Percentiles rank a stretch among this genome's conserved stretches.
These are phyloP conservation scores for Aphaenogaster floridana DNA, from an alignment of 1,140 invertebrate genomes.

Conservation along the genomic window DNA sequence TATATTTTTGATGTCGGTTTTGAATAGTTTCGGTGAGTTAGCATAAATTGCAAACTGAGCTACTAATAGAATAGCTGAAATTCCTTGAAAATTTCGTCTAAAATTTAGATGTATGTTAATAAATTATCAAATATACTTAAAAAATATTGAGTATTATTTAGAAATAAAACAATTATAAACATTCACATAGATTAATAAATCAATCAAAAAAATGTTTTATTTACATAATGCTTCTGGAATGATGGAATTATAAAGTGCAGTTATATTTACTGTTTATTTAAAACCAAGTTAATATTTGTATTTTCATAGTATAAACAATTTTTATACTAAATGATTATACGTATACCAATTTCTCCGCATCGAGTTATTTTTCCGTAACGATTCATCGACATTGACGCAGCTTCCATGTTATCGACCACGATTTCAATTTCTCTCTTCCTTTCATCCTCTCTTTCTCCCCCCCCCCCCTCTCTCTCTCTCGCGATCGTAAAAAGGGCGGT, in stretches of 20 bases:
- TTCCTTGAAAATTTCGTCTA: slow-evolving; percentile 3
- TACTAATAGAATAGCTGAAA: background rate
- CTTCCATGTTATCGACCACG: slow-evolving; percentile 28
- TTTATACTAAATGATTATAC: background rate
- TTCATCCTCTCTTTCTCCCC: background rate
- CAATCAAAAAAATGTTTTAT: background rate
- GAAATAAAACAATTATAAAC: background rate
- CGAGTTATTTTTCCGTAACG: background rate
- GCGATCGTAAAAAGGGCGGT: slow-evolving; percentile 38
- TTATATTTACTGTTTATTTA: background rate
- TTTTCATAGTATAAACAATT: background rate
- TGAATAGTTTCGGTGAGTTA: slow-evolving; percentile 20
- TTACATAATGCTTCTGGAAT: background rate
- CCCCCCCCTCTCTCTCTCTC: background rate
- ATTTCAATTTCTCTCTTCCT: slow-evolving; percentile 30
- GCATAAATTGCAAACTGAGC: slow-evolving; percentile 19
- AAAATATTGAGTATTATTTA: background rate
- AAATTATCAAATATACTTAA: background rate
- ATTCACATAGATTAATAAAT: background rate
- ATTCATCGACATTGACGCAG: background rate
- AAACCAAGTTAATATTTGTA: background rate
- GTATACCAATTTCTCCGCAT: background rate
- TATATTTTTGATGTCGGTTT: background rate
- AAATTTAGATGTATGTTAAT: background rate
- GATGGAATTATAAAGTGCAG: background rate